A percentile compares a stretch with the other conserved stretches of the same genome.
These are phyloP conservation scores for Brachionus sp. DNA, from an alignment of 1,140 invertebrate species.

Conservation along the genomic window DNA sequence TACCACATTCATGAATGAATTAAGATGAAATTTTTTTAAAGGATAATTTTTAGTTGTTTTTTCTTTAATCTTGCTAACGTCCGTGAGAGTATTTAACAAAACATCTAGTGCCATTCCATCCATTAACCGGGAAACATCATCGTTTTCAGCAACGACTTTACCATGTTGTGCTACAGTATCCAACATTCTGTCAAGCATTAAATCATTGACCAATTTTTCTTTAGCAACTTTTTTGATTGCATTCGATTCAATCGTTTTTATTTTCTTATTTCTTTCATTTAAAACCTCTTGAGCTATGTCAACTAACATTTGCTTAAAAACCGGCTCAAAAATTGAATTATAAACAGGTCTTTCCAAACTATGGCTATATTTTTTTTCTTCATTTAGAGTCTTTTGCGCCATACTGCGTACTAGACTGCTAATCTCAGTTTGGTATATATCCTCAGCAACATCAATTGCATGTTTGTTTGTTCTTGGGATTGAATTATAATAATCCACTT, in stretches of 20 bases:
- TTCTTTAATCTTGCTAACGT: conserved; percentile 25
- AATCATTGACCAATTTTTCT: conserved; percentile 41
- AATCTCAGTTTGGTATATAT: conserved; percentile 20
- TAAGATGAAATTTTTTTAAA: conserved; percentile 42
- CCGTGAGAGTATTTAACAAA: not conserved
- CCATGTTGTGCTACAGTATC: conserved; percentile 37
- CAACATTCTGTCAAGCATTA: conserved; percentile 33
- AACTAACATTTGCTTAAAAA: not conserved
- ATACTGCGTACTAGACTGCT: not conserved
- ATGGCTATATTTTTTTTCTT: not conserved
- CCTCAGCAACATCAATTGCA: conserved; percentile 27
- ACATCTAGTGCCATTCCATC: conserved; percentile 17
- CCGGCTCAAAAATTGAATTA: not conserved
- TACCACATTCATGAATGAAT: conserved; percentile 45
- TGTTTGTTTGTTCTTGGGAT: not conserved
- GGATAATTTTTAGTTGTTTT: conserved; percentile 44
- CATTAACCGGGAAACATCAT: conserved; percentile 17
- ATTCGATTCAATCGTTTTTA: conserved; percentile 17
- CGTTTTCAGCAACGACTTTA: conserved; percentile 33
- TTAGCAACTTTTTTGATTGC: conserved; percentile 42
- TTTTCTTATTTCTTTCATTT: not conserved
- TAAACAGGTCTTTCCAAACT: not conserved
- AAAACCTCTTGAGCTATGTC: not conserved
- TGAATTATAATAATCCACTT: not conserved
- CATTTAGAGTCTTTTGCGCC: not conserved